Percentiles rank a stretch among this genome's conserved stretches.
Conservation (phyloP, 2,797 vertebrate genomes). For the Xerus rutilus region DNA sequence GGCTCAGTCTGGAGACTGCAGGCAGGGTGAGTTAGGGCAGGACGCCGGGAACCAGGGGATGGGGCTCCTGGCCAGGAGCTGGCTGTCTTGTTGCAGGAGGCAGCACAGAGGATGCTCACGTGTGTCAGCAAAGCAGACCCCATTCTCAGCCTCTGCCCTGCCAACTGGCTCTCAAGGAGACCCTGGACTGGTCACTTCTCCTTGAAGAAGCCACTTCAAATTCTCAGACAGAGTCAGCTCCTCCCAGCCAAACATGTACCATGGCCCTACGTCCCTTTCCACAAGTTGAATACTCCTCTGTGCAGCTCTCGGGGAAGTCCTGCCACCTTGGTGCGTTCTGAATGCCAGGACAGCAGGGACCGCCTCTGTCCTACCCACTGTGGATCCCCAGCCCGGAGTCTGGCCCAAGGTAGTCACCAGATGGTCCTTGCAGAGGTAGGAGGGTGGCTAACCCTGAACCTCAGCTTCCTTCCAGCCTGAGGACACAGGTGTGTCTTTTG, state of each 20-base stretch:
- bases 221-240: background rate
- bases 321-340: background rate
- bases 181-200: background rate
- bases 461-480: background rate
- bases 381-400: background rate
- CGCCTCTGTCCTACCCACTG: background rate
- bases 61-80: background rate
- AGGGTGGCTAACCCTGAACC: background rate
- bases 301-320: background rate
- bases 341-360: background rate
- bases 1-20: background rate
- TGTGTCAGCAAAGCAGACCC: rapidly evolving
- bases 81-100: background rate
- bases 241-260: background rate
- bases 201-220: background rate
- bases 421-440: background rate
- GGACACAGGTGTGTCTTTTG: background rate
- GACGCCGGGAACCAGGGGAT: background rate
- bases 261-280: background rate
- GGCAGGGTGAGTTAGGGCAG: background rate
- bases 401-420: constrained; percentile 63
- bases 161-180: background rate
- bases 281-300: background rate
- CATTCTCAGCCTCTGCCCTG: background rate
- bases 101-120: background rate